Base-by-base conservation (phyloP, 2,113 vertebrate genomes). In the Holacanthus passer region DNA sequence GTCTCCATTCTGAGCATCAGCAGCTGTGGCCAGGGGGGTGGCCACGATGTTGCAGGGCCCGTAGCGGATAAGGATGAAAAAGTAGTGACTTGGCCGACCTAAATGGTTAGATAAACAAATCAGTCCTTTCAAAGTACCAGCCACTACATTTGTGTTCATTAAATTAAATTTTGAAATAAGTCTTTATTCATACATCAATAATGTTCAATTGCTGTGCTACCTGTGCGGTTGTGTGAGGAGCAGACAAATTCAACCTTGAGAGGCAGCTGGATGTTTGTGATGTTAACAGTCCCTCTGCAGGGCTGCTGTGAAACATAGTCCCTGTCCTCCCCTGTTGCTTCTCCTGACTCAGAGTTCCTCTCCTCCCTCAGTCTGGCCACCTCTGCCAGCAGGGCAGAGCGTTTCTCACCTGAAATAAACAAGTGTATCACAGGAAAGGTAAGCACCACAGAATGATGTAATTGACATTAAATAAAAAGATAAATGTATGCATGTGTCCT, bases 191-290 rank as follows among this genome's bases (percentile, higher is more conserved):
- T 35, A 62, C 29, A 52, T 65, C 19, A 22, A 6, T 64, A 13
- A 43, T 7, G 6, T 31, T 32, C 7, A n/a, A 37, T 2, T 13
- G 52, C 13, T 50, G 50, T 0, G 2, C 17, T 88, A 95, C 95
- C 94, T 90, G 92, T 5, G 1, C 86, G 91, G 76, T 31, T 84
- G 37, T 91, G 90, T 13, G 93, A 93, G 0, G 94, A 94, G 83
- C 95, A 95, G 60, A 96, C 94, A 82, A 95, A 96, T 29, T 96
- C 95, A 73, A 95, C 92, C 73, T 96, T 96, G 5, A 96, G 95
- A 16, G 95, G 95, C 56, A 96, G 95, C 86, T 93, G 95, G 60
- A 96, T 92, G 70, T 91, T 87, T 20, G 92, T 88, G 90, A 96
- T 94, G 79, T 48, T 39, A 60, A 96, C 79, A 0, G 94, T 95